Base-by-base conservation (phyloP, 2,888 invertebrate species). In the Anaspis maculata region DNA sequence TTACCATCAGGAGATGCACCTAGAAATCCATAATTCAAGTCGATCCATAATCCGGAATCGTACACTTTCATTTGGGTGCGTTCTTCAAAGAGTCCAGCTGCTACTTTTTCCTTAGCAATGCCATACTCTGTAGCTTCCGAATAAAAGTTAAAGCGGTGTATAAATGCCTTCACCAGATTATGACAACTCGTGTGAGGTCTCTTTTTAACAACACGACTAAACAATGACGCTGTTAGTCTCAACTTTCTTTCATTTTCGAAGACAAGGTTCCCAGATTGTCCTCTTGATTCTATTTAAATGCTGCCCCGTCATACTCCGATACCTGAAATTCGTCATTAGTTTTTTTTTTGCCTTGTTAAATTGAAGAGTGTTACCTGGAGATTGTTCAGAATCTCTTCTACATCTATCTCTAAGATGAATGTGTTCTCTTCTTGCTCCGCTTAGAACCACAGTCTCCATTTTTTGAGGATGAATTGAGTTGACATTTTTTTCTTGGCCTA, bases 41-140 rank as follows among this genome's bases (percentile, higher is more conserved):
- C 29, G 11, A 29, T 19, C 29, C 29, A 29, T 12, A 29, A 10
- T 21, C 29, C 21, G 15, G 11, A 11, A 5, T 3, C 3, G 6
- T 16, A 9, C n/a, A 29, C 29, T 2, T 11, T 29, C 4, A 21
- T 12, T 5, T 11, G 13, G 3, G 27, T 26, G 5, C 6, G 4
- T n/a, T 26, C 6, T 26, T 26, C 27, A 13, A 26, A 26, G 3
- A 13, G 5, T 6, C 6, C 3, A 12, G 13, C 6, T 4, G 27
- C 27, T 25, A 41, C 43, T 13, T 28, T 24, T 27, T 43, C 40
- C 24, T 43, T 40, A 12, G 30, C 25, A 10, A 38, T 40, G 3
- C 43, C 40, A 32, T 32, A 43, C 12, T 41, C 34, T 6, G 38
- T 41, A 16, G 38, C 43, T 34, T 41, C 37, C 9, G 43, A 32